Base-by-base conservation (phyloP, 2,888 invertebrate species). In the Philonicus albiceps region DNA sequence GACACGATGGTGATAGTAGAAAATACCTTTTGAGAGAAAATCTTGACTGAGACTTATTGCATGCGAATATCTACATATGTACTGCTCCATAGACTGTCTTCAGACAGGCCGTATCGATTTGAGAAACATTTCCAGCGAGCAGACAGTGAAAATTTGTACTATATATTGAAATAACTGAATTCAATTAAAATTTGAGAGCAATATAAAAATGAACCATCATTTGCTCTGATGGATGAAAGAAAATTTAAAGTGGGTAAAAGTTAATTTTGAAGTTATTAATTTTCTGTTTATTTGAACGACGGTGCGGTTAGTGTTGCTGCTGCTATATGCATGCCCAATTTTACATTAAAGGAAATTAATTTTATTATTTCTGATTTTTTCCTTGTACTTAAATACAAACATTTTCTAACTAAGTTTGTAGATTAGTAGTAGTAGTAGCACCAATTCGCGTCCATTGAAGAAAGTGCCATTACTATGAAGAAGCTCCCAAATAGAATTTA, bases 41-140 rank as follows among this genome's bases (percentile, higher is more conserved):
- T 81, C 81, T 55, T 81, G 81, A n/a, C 34, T 81, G 37, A 30
- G 34, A 37, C 27, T 43, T 64, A 31, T 55, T 64, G 64, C 49
- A 53, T 30, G 49, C 55, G 34, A 27, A 34, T 81, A 64, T 55
- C 31, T 81, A 81, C 22, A 74, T 37, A 74, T 31, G 74, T 74
- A 74, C 16, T 64, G 34, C 34, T 34, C 34, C 55, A 81, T 31
- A 81, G 81, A 81, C 81, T 81, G 55, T 64, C 81, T 81, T 81
- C 81, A 81, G 81, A 81, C 81, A 22, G 81, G 81, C 22, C 81
- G 81, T 81, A 81, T 81, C 81, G 81, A 81, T 81, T 81, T 81
- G 81, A 19, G 53, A 64, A 55, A 55, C 81, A 81, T 49, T 81
- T 81, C 64, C 81, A 81, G 64, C 34, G 53, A 55, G 34, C 81